Percentiles rank a stretch among this genome's conserved stretches.
Conservation (phyloP, 53 echinoderm and acorn worm species). For the Antedon mediterranea region DNA sequence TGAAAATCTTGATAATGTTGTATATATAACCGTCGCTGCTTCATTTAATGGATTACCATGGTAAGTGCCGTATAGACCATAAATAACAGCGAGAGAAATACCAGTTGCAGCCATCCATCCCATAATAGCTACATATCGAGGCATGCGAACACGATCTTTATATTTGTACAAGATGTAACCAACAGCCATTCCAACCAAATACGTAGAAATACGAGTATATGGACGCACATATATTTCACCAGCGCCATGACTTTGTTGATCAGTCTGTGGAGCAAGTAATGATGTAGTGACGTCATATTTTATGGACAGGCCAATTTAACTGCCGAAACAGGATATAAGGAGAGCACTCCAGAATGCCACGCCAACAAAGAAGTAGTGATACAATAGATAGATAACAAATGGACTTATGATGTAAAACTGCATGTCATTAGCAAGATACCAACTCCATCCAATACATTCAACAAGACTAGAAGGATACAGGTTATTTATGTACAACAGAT, state of each 20-base stretch:
- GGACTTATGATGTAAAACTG: conserved; percentile 30
- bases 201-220: conserved; percentile 31
- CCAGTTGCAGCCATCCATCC: conserved; percentile 16
- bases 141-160: conserved; percentile 6
- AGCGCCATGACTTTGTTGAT: neutral
- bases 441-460: conserved; percentile 19
- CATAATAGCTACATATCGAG: neutral
- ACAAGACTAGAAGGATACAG: neutral
- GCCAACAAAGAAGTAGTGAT: conserved; percentile 12
- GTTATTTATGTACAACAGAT: neutral
- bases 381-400: conserved; percentile 11
- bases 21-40: conserved; percentile 14
- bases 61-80: conserved; percentile 4
- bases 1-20: conserved; percentile 10
- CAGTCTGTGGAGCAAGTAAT: neutral
- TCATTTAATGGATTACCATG: neutral
- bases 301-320: neutral
- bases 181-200: conserved; percentile 32
- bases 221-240: conserved; percentile 31
- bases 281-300: neutral
- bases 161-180: conserved; percentile 31
- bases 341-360: neutral
- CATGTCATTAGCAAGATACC: conserved; percentile 38
- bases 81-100: conserved; percentile 13
- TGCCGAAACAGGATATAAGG: neutral